A percentile compares a stretch with the other conserved stretches of the same genome.
Evolutionary conservation across 2,888 invertebrate genomes (phyloP).

Genomic region (Zaprionus bogoriensis): DNA sequence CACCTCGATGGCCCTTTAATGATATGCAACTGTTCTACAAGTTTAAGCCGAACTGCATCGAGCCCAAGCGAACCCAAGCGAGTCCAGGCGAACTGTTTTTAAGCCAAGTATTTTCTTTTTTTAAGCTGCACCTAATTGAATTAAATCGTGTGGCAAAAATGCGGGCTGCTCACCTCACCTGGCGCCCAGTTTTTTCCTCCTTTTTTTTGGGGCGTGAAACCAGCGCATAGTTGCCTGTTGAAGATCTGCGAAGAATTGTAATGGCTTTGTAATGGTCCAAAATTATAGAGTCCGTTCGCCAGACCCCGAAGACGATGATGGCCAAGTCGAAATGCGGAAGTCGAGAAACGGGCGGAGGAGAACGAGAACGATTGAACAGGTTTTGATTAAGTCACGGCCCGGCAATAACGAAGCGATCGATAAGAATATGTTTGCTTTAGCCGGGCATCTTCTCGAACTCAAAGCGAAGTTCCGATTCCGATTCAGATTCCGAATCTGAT

Average conservation of each 20-base stretch:
- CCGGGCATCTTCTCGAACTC: neutral
- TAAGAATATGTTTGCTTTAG: neutral
- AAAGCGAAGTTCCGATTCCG: neutral
- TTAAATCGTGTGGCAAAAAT: slow-evolving; percentile 34
- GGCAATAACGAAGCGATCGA: neutral
- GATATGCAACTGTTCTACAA: slow-evolving; percentile 23
- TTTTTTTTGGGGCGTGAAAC: slow-evolving; percentile 30
- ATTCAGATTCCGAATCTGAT: neutral
- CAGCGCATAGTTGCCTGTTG: slow-evolving; percentile 18
- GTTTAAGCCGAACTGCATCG: no score
- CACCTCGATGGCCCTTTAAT: slow-evolving; percentile 16
- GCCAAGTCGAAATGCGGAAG: neutral
- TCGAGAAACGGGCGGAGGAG: neutral
- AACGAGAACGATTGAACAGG: neutral
- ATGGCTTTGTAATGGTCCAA: slow-evolving; percentile 42
- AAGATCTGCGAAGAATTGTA: slow-evolving; percentile 23
- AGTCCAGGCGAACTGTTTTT: neutral
- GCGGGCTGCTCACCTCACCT: slow-evolving; percentile 35
- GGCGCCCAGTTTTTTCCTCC: slow-evolving; percentile 9
- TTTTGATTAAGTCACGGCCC: neutral
- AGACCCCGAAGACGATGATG: neutral
- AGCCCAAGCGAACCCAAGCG: neutral
- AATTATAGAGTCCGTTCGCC: slow-evolving; percentile 31
- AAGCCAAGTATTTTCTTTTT: slow-evolving; percentile 15
- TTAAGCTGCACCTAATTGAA: slow-evolving; percentile 42